phyloP scores from a whole-genome alignment of 2,113 vertebrate genomes.

The Petroica traversi region DNA sequence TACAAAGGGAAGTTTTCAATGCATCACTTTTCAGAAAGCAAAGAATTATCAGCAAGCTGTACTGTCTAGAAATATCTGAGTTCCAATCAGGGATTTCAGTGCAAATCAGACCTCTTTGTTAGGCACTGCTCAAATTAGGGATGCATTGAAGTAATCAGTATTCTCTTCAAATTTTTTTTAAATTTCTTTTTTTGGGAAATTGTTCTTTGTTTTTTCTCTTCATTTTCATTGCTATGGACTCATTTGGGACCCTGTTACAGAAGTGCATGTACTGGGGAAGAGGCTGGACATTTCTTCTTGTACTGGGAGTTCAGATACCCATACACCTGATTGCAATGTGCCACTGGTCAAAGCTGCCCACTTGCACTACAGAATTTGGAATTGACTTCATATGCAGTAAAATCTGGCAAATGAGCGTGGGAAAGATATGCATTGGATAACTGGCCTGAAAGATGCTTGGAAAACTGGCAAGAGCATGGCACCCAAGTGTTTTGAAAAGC shows the following conservation, averaged over 20 bases:
- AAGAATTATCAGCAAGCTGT: conserved; percentile 42
- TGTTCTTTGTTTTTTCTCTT: neutral
- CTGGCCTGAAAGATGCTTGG: neutral
- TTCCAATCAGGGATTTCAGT: neutral
- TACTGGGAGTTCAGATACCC: neutral
- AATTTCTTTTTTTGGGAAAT: neutral
- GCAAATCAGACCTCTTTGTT: conserved; percentile 60
- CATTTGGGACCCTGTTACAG: neutral
- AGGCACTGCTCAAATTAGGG: conserved; percentile 25
- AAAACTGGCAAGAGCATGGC: neutral
- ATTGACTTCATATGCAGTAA: neutral
- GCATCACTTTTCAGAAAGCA: neutral
- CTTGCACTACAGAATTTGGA: neutral
- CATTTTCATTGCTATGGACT: neutral
- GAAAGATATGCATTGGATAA: neutral
- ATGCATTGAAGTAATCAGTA: conserved; percentile 44
- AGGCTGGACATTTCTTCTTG: neutral
- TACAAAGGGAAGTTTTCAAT: neutral
- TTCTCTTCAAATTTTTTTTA: neutral
- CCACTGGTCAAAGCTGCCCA: neutral
- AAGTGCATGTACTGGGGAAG: neutral
- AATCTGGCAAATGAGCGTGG: neutral
- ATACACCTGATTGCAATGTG: neutral
- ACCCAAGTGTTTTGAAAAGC: neutral
- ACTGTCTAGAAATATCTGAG: conserved; percentile 28